phyloP scores from a whole-genome alignment of 2,113 vertebrate genomes.

The Calcarius ornatus region DNA sequence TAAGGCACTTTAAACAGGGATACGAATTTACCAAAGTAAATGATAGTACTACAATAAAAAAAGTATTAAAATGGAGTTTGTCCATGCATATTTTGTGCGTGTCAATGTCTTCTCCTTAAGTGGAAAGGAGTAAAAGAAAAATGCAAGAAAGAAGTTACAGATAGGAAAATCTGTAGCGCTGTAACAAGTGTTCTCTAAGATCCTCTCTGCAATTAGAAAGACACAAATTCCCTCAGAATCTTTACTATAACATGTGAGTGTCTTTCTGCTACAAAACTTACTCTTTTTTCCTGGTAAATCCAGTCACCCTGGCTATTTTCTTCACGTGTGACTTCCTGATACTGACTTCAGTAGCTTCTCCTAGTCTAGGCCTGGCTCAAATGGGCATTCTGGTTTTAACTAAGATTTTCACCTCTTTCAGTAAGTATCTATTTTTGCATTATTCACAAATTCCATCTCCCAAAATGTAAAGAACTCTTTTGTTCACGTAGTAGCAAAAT shows the following conservation, averaged over 20 bases:
- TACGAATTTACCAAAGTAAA: conserved; percentile 74
- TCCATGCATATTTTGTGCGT: background rate
- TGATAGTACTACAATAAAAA: conserved; percentile 45
- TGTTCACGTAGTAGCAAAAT: background rate
- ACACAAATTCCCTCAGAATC: background rate
- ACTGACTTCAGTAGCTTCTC: background rate
- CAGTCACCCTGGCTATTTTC: background rate
- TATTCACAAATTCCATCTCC: background rate
- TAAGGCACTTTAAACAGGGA: conserved; percentile 64
- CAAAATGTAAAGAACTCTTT: background rate
- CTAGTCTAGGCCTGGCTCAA: background rate
- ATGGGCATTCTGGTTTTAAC: background rate
- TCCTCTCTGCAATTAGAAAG: background rate
- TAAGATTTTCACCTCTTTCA: background rate
- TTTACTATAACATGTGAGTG: background rate
- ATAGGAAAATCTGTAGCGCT: background rate
- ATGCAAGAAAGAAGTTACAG: background rate
- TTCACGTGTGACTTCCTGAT: background rate
- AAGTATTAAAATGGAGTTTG: conserved; percentile 12
- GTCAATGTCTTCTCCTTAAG: background rate
- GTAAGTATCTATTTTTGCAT: background rate
- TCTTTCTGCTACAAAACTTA: background rate
- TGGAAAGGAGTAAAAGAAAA: background rate
- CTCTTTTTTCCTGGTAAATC: background rate
- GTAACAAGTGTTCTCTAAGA: background rate